Evolutionary conservation across 2,113 vertebrate species (phyloP), one percentile per base, ranked within the genome.

Genomic region (Gymnocephalus cernua): DNA sequence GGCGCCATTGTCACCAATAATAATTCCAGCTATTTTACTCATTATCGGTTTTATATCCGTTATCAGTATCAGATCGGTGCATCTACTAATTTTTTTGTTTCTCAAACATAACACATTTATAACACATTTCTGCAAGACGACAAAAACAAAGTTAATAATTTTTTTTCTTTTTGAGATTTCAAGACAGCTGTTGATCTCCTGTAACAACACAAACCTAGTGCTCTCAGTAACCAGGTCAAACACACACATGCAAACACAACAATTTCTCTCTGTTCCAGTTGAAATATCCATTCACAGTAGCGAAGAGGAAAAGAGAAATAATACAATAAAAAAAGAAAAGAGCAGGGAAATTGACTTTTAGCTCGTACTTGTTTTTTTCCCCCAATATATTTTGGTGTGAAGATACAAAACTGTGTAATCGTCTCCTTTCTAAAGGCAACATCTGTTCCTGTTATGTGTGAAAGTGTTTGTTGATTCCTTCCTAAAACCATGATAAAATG

Each of bases 381-480:
- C 38, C 1, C 38, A 41, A 4, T 47, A 62, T 73, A 19, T 83
- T 65, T 86, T 44, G 53, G 79, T 86, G 79, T 90, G 85, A 85
- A 88, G 90, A 89, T 79, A 85, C 66, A 84, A 84, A 82, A 69
- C 29, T 67, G 77, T 82, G 77, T 83, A 85, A 86, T 88, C 83
- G 74, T 64, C 69, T 68, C 71, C 45, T 80, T 65, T 85, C 77
- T 77, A 80, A 89, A 91, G 83, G 79, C 84, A 68, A 86, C 92
- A 92, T 90, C 83, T 92, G 90, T 88, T 91, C 90, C 89, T 88
- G 85, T 91, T 88, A 92, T 80, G 88, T 83, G 92, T 91, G 89
- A 90, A 89, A 89, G 84, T 72, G 84, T 91, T 90, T 91, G 86
- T 90, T 81, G 85, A 86, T 87, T 89, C 83, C 82, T 63, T 47